Evolutionary conservation across 2,113 vertebrate species (phyloP), one percentile per base, ranked within the genome.

Genomic region (Tyrannus savana): DNA sequence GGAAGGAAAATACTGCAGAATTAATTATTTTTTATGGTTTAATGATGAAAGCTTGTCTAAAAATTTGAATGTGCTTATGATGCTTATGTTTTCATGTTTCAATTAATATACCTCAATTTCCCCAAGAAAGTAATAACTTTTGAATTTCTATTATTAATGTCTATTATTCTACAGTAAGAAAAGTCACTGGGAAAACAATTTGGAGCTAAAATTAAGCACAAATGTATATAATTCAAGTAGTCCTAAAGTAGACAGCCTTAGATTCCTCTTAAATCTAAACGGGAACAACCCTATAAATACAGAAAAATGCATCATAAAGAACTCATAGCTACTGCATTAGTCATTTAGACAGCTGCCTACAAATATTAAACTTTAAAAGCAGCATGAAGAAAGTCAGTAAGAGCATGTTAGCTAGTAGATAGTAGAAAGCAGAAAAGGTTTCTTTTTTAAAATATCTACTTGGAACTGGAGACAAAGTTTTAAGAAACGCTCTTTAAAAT

Each of bases 261-360:
- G 44, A 77, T 60, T 92, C 42, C 41, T 39, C 69, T 95, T 76
- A 84, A 76, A 83, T 35, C 52, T 91, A 58, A 94, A 95, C 0
- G 9, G 72, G 79, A 95, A 92, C 52, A 90, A 73, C 9, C 19
- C 23, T 46, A 27, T 72, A 91, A 87, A 63, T 56, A 50, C 21
- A 24, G 35, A 89, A 82, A 72, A 90, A 49, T 92, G 44, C 39
- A 89, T 95, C 76, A 82, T 87, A 93, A 4, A 88, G 73, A 93
- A 90, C 47, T 85, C 93, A 94, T 41, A 91, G 80, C 28, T 71
- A 90, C 53, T 49, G 55, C 12, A 12, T 95, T 96, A 96, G 93
- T 96, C 89, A 94, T 81, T 79, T 58, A 71, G 94, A 92, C 89
- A 96, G 79, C 91, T 94, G 69, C 55, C 84, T 97, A 58, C 89